Evolutionary conservation across 2,113 vertebrate species (phyloP).

Genomic region (Ceyx melanurus): DNA sequence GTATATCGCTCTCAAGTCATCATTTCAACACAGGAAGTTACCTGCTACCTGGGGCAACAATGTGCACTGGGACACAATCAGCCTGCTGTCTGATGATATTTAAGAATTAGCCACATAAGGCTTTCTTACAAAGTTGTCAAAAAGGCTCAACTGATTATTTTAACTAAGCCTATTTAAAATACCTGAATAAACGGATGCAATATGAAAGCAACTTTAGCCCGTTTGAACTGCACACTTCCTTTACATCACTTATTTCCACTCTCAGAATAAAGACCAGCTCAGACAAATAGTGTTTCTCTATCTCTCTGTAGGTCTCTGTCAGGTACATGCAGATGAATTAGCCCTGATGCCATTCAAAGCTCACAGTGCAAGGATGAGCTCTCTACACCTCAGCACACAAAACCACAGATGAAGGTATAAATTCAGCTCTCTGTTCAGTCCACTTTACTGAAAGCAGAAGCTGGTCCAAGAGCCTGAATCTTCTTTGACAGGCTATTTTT

Average conservation of each 20-base stretch:
- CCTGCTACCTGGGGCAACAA: constrained; percentile 49
- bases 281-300: background rate
- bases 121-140: constrained; percentile 22
- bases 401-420: background rate
- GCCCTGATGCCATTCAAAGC: background rate
- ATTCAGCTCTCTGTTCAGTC: background rate
- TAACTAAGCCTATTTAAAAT: background rate
- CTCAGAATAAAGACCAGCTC: background rate
- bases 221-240: background rate
- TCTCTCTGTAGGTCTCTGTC: background rate
- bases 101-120: constrained; percentile 42
- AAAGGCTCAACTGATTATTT: constrained; percentile 26
- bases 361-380: background rate
- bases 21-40: constrained; percentile 64
- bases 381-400: background rate
- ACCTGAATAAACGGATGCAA: background rate
- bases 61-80: constrained; percentile 51
- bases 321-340: background rate
- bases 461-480: background rate
- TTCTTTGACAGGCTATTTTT: constrained; percentile 14
- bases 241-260: background rate
- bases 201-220: background rate
- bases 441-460: constrained; percentile 7
- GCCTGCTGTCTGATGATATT: constrained; percentile 62
- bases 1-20: constrained; percentile 43